Evolutionary conservation across 2,797 vertebrate genomes (phyloP).

Genomic region (Sciurus carolinensis): DNA sequence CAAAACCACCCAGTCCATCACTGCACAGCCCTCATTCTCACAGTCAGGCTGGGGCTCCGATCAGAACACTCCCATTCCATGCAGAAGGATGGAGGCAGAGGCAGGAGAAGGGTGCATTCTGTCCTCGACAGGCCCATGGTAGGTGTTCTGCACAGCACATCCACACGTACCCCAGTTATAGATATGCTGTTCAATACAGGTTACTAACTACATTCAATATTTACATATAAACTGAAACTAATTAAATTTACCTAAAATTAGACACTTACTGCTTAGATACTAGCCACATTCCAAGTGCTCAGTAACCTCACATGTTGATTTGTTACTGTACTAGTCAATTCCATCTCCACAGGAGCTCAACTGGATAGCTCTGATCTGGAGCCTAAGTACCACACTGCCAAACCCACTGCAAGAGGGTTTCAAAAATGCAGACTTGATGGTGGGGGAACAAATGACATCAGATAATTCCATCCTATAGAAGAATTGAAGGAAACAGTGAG

Average conservation of each 20-base stretch:
- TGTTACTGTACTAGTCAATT: background rate
- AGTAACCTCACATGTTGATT: background rate
- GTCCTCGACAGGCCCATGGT: background rate
- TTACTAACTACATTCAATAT: background rate
- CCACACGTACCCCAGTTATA: background rate
- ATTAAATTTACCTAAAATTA: background rate
- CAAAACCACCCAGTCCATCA: fast-evolving
- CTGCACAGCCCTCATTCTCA: background rate
- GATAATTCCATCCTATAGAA: background rate
- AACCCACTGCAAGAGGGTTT: background rate
- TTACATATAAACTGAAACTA: background rate
- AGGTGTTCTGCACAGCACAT: too few relatives aligned
- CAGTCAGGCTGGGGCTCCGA: background rate
- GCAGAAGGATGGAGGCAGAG: background rate
- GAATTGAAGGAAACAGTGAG: background rate
- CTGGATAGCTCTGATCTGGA: background rate
- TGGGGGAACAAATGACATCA: background rate
- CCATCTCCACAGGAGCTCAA: background rate
- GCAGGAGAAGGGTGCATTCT: fast-evolving
- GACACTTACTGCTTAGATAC: background rate
- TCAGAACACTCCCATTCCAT: background rate
- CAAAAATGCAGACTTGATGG: background rate
- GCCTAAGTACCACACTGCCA: background rate
- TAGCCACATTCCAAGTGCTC: background rate
- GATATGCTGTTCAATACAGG: background rate